Conservation (phyloP, 2,113 vertebrate genomes). For the Pangasianodon hypophthalmus region DNA sequence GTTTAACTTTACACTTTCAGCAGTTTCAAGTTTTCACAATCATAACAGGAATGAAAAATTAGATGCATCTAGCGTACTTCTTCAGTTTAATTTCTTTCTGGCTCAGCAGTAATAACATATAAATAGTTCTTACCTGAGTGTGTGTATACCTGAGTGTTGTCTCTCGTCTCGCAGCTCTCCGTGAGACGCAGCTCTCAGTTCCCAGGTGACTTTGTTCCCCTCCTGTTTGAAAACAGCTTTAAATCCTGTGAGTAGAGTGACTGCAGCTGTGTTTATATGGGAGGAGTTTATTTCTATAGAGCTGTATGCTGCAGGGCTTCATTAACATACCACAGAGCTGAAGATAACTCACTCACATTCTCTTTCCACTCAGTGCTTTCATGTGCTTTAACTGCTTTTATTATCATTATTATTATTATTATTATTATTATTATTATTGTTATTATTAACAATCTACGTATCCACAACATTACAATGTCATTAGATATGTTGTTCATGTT, state of each 20-base stretch:
- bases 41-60: background rate
- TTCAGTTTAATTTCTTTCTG: background rate
- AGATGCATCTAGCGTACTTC: background rate
- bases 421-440: too few relatives aligned
- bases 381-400: background rate
- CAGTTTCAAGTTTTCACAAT: background rate
- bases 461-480: background rate
- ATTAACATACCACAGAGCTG: background rate
- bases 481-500: too few relatives aligned
- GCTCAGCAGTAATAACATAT: background rate
- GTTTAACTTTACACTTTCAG: background rate
- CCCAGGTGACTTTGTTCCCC: background rate
- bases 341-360: background rate
- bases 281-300: background rate
- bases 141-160: background rate
- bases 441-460: background rate
- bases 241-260: background rate
- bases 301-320: background rate
- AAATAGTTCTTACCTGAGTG: background rate
- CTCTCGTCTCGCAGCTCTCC: background rate
- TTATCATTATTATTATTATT: too few relatives aligned
- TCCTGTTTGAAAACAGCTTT: background rate
- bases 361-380: background rate
- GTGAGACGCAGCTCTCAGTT: background rate
- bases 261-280: background rate